Evolutionary conservation across 2,888 invertebrate genomes (phyloP).

Genomic region (Heteropelma amictum): DNA sequence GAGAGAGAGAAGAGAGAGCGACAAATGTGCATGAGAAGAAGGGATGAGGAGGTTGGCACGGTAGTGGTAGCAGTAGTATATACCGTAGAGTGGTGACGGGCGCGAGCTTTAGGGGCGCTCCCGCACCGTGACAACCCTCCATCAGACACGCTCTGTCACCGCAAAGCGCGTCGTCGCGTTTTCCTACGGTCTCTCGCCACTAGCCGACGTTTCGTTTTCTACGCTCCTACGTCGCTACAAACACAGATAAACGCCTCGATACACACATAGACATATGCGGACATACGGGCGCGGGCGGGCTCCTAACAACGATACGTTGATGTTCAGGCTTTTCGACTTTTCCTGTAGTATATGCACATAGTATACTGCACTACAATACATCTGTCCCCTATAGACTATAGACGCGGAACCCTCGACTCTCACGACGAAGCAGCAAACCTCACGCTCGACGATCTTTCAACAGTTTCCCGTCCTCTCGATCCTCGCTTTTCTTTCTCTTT

Average conservation of each 20-base stretch:
- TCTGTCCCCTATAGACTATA: not conserved
- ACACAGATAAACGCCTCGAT: not conserved
- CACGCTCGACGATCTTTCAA: constrained; percentile 39
- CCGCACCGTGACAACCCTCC: constrained; percentile 76
- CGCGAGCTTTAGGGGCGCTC: constrained; percentile 66
- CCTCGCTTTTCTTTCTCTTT: not conserved
- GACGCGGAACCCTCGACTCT: constrained; percentile 33
- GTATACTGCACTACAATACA: no score
- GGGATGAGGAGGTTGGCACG: constrained; percentile 38
- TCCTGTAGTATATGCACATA: constrained; percentile 15
- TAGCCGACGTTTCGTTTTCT: constrained; percentile 42
- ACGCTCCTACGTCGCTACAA: not conserved
- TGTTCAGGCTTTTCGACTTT: constrained; percentile 51
- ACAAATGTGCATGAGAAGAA: no score
- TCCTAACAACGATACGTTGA: constrained; percentile 30
- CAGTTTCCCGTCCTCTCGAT: constrained; percentile 41
- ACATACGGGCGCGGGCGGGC: not conserved
- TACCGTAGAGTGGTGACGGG: constrained; percentile 42
- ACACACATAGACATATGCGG: not conserved
- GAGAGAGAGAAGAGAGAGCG: no score
- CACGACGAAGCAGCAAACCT: constrained; percentile 47
- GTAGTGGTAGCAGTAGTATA: constrained; percentile 30
- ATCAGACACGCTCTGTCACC: constrained; percentile 77
- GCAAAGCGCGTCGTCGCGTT: constrained; percentile 62
- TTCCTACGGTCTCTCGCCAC: constrained; percentile 42